Percentiles rank a stretch among this genome's conserved stretches.
Conservation (phyloP, 2,797 vertebrate species). For the Apodemus agrarius region DNA sequence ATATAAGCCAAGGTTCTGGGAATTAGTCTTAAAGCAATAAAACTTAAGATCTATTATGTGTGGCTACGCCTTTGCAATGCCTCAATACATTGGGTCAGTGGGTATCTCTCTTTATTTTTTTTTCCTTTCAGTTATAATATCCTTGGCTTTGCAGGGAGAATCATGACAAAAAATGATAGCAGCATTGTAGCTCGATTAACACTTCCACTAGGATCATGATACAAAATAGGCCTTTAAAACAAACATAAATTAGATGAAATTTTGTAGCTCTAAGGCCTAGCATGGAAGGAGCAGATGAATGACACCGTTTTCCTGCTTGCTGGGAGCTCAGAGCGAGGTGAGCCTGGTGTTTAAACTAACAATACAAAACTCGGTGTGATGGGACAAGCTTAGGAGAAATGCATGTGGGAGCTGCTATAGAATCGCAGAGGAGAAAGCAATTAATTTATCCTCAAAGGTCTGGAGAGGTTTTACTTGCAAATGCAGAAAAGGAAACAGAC, state of each 20-base stretch:
- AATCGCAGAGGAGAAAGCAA: neutral
- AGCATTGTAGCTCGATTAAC: neutral
- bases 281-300: neutral
- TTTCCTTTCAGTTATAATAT: conserved; percentile 21
- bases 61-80: conserved; percentile 9
- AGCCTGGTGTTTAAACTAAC: neutral
- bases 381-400: neutral
- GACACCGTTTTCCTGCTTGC: neutral
- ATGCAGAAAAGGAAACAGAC: neutral
- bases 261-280: conserved; percentile 3
- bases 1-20: neutral
- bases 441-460: conserved; percentile 1
- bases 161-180: neutral
- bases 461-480: neutral
- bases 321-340: neutral
- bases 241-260: neutral
- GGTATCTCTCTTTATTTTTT: neutral
- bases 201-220: neutral
- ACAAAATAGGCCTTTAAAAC: conserved; percentile 16
- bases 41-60: neutral
- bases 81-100: neutral
- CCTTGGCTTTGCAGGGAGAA: neutral
- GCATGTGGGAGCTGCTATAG: neutral
- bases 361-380: neutral
- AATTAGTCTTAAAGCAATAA: conserved; percentile 37